Evolutionary conservation across 2,888 invertebrate genomes (phyloP), one percentile per base, ranked within the genome.

Genomic region (Trissoscelio sp.): DNA sequence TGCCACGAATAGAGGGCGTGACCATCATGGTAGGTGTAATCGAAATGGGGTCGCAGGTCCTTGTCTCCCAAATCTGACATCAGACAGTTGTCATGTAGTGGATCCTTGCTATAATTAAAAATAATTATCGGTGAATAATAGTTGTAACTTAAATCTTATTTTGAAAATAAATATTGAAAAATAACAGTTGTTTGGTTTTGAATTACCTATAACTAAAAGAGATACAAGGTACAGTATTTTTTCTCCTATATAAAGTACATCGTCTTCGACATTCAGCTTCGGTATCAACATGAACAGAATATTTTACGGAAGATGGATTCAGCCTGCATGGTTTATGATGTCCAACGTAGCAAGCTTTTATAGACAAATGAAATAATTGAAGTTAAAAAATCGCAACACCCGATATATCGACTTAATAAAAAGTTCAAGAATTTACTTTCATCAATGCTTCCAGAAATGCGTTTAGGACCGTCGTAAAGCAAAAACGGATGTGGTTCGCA

Each of bases 1-100:
- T 96, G 96, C 93, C 96, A 97, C 0, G 96, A 95, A 85, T 96
- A 96, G 22, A 96, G 91, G 93, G 95, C 94, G 84, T 95, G 95
- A 74, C 95, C 94, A 0, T 93, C 91, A 37, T 96, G 95, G 69
- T 94, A 93, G 0, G 93, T 92, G 85, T 96, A 97, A 88, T 97
- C 96, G 0, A 95, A 93, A 73, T 95, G 95, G 5, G 94, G 93
- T 85, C 96, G 93, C 0, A 96, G 92, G 88, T 96, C 97, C 86
- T 95, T 94, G 86, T 95, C 94, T 48, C 95, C 94, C 12, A 96
- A 94, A 87, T 96, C 96, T 0, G 96, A 96, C 64, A 97, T 92
- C 39, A 95, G 93, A 85, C 97, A 97, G 88, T 96, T 96, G 75
- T 94, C 93, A 0, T 66, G 75, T 6, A 62, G 2, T 16, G 48